Evolutionary conservation across 2,797 vertebrate species (phyloP).

Genomic region (Champsocephalus esox): DNA sequence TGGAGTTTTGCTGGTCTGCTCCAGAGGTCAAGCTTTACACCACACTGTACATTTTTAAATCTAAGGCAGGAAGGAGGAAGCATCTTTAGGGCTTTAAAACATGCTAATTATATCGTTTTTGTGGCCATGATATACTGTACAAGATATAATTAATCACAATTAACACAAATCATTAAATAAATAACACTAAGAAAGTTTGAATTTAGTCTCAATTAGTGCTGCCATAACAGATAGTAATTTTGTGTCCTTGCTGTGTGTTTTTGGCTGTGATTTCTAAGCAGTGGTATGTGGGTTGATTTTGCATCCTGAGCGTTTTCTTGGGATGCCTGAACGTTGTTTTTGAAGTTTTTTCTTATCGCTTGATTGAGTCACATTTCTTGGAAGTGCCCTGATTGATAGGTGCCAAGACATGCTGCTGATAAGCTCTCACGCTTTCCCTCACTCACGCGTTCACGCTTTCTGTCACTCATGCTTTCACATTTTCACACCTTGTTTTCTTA

Average conservation of each 20-base stretch:
- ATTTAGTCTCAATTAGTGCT: too few relatives aligned
- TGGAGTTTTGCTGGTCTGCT: slow-evolving; percentile 13
- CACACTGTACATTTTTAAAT: background rate
- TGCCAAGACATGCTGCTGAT: slow-evolving; percentile 41
- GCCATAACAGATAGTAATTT: too few relatives aligned
- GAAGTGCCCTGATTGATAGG: slow-evolving; percentile 36
- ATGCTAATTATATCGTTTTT: too few relatives aligned
- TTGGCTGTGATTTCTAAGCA: slow-evolving; percentile 15
- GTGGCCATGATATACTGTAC: background rate
- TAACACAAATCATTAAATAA: background rate
- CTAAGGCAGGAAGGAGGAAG: background rate
- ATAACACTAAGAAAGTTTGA: too few relatives aligned
- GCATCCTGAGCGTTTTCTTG: background rate
- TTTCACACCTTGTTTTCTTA: slow-evolving; percentile 1
- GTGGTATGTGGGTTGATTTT: slow-evolving; percentile 14
- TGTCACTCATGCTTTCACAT: too few relatives aligned
- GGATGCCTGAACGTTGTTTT: background rate
- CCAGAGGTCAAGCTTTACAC: slow-evolving; percentile 18
- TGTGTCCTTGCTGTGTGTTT: background rate
- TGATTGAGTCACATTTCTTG: slow-evolving; percentile 45
- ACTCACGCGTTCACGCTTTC: background rate
- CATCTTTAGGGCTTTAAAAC: background rate
- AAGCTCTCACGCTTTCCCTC: slow-evolving; percentile 17
- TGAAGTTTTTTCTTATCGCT: slow-evolving; percentile 11
- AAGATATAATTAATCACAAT: background rate